phyloP scores from a whole-genome alignment of 2,888 invertebrate species.

The Prosopocoilus inquinatus region DNA sequence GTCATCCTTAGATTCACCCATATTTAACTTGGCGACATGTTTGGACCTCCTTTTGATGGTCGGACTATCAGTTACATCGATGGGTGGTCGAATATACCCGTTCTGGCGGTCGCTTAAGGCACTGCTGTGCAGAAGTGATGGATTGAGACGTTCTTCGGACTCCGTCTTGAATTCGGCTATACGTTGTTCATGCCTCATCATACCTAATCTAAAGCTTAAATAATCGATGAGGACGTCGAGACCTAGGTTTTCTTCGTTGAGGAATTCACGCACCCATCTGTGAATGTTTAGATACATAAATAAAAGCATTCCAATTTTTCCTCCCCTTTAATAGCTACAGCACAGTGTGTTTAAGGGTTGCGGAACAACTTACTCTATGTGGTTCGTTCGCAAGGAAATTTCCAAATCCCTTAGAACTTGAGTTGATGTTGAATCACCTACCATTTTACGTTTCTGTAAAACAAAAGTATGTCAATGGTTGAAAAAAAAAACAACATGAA shows the following conservation, averaged over 20 bases:
- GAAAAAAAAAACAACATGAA: too few species aligned
- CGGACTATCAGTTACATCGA: constrained; percentile 61
- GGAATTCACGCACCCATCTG: constrained; percentile 98
- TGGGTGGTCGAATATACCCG: constrained; percentile 32
- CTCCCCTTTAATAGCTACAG: too few species aligned
- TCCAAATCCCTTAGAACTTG: constrained; percentile 97
- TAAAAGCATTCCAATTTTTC: neutral
- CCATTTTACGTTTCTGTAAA: constrained; percentile 94
- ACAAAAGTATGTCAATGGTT: neutral
- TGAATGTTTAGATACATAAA: constrained; percentile 30
- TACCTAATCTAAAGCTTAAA: constrained; percentile 88
- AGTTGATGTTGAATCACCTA: constrained; percentile 95
- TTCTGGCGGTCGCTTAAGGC: constrained; percentile 29
- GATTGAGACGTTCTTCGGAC: constrained; percentile 73
- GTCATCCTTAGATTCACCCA: constrained; percentile 96
- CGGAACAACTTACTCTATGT: constrained; percentile 83
- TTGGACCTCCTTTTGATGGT: constrained; percentile 72
- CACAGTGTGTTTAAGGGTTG: too few species aligned
- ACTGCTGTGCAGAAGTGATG: constrained; percentile 30
- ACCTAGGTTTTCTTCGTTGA: constrained; percentile 94
- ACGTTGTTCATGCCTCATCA: constrained; percentile 90
- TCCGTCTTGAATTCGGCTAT: constrained; percentile 72
- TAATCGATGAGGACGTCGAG: constrained; percentile 97
- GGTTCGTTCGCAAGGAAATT: constrained; percentile 97
- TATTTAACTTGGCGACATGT: constrained; percentile 85